phyloP scores from a whole-genome alignment of 2,797 vertebrate genomes.

The Gymnocypris eckloni region DNA sequence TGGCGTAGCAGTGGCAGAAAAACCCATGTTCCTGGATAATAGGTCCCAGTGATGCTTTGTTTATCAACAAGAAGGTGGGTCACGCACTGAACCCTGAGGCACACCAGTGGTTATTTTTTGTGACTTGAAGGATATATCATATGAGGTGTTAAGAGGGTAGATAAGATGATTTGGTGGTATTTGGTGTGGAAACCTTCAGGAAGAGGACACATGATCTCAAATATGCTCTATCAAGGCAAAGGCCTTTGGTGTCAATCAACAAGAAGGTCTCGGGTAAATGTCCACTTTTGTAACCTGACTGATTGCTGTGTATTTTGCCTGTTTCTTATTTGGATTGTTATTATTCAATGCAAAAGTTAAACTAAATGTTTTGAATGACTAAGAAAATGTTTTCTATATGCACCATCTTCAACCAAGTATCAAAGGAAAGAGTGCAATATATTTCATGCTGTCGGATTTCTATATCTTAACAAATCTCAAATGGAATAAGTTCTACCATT shows the following conservation, averaged over 20 bases:
- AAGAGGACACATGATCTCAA: not conserved
- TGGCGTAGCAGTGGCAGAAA: not conserved
- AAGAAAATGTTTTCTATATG: not conserved
- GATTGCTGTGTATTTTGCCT: not conserved
- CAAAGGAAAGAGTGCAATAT: not conserved
- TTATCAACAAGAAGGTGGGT: not conserved
- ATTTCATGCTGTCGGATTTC: not conserved
- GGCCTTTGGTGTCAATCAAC: not conserved
- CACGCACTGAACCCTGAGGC: not conserved
- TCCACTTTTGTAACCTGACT: not conserved
- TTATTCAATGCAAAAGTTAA: not conserved
- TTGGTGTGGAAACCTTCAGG: not conserved
- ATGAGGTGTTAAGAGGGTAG: not conserved
- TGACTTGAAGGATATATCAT: not conserved
- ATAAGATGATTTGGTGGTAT: not conserved
- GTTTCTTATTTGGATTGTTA: not conserved
- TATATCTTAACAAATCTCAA: conserved; percentile 12
- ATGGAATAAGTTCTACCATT: not conserved
- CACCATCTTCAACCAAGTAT: not conserved
- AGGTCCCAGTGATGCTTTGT: not conserved
- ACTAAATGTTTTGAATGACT: not conserved
- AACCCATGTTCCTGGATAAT: not conserved
- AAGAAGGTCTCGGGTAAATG: not conserved
- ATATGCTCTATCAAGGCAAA: not conserved
- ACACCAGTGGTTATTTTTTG: not conserved